Evolutionary conservation across 2,113 vertebrate species (phyloP).

Genomic region (pig (Sus scrofa)): DNA sequence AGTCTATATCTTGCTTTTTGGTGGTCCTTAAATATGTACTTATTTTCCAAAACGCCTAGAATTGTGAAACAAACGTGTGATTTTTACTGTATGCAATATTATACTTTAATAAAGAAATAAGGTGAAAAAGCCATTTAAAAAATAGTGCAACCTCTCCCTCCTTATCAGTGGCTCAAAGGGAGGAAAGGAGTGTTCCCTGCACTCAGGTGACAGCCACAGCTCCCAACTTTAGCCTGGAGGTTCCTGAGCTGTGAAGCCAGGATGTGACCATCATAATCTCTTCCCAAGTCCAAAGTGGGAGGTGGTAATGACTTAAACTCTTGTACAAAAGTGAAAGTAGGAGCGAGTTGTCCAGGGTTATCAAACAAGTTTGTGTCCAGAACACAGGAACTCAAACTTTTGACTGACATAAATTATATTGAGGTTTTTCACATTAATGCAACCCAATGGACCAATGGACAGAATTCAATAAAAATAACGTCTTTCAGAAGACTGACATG

Average conservation of each 20-base stretch:
- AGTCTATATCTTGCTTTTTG: background rate
- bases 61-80: background rate
- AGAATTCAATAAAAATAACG: conserved; percentile 73
- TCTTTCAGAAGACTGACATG: conserved; percentile 72
- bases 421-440: conserved; percentile 58
- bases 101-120: background rate
- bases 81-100: background rate
- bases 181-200: background rate
- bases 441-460: conserved; percentile 55
- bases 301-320: background rate
- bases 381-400: conserved; percentile 14
- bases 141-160: background rate
- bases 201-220: too few species aligned
- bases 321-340: background rate
- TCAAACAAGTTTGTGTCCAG: conserved; percentile 1
- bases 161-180: background rate
- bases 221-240: background rate
- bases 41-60: background rate
- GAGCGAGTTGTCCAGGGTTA: background rate
- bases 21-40: background rate
- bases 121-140: background rate
- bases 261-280: background rate
- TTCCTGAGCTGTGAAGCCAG: background rate
- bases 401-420: conserved; percentile 74
- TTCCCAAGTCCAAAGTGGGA: background rate